Evolutionary conservation across 1,140 invertebrate genomes (phyloP), one percentile per base, ranked within the genome.

Genomic region (Laodelphax striatellus): DNA sequence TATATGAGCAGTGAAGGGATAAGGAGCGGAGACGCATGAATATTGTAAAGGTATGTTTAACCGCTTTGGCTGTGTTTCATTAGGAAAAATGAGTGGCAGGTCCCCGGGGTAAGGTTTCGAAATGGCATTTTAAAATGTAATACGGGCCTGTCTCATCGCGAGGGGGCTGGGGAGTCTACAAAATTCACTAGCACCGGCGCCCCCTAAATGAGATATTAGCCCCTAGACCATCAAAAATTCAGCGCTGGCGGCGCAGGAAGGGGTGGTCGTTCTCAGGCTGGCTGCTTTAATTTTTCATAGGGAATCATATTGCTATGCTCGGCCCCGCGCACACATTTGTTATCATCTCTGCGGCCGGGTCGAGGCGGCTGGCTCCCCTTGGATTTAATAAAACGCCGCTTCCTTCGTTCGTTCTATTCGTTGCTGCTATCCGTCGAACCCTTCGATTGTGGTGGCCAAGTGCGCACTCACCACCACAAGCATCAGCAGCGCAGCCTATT

Each of bases 61-160:
- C 43, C 43, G 43, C 43, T 46, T 46, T 46, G 43, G 4, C 21
- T 52, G 19, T 16, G 57, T 16, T 58, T 58, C 57, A 58, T 58
- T 58, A 58, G 57, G 44, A 58, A 42, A 58, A 58, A 58, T 58
- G 43, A 46, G 43, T 46, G 43, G 43, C 43, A 46, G 19, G 43
- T 46, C 43, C 43, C 42, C 41, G 16, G 57, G 57, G 46, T 43
- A 58, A 46, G 57, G 57, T 46, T 42, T 17, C 11, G 57, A 58
- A 58, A 58, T 58, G 57, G 57, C 43, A 58, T 58, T 58, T 58
- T 58, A 58, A 58, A 58, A 58, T 31, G 57, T 58, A 58, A 58
- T 58, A 34, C 43, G 57, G 46, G 57, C 19, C 57, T 50, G 57
- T 46, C 43, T 46, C 43, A 46, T 46, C 43, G 19, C 19, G 19